A percentile compares a stretch with the other conserved stretches of the same genome.
Conservation (phyloP, 2,888 invertebrate genomes). For the Netelia inedita region DNA sequence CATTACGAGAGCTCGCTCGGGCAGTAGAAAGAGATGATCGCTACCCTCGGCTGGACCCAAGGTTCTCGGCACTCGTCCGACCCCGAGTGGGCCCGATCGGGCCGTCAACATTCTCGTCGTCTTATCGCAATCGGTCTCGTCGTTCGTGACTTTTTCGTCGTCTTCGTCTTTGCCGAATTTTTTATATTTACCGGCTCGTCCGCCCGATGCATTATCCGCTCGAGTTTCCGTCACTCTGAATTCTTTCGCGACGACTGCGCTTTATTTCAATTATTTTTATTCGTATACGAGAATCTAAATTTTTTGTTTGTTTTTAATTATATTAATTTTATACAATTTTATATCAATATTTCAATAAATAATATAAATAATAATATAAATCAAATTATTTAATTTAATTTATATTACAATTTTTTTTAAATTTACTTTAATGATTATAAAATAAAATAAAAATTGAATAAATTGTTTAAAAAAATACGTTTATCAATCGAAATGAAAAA, state of each 20-base stretch:
- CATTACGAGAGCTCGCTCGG: constrained; percentile 86
- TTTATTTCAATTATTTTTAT: constrained; percentile 1
- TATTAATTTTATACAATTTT: too few relatives aligned
- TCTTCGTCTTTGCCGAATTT: not conserved
- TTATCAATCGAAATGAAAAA: too few relatives aligned
- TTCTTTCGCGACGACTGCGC: constrained; percentile 24
- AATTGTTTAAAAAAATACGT: too few relatives aligned
- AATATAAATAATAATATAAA: too few relatives aligned
- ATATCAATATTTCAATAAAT: too few relatives aligned
- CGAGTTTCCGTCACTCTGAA: constrained; percentile 74
- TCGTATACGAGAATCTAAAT: not conserved
- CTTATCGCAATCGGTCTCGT: constrained; percentile 51
- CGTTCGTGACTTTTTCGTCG: constrained; percentile 4
- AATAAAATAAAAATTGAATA: too few relatives aligned
- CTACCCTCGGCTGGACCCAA: constrained; percentile 86
- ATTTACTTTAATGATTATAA: too few relatives aligned
- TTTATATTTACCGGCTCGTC: not conserved
- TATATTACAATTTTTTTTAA: too few relatives aligned
- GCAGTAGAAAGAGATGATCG: constrained; percentile 87
- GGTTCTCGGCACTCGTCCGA: constrained; percentile 81
- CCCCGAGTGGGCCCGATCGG: constrained; percentile 81
- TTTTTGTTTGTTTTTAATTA: not conserved
- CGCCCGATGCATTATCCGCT: constrained; percentile 73
- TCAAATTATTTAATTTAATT: too few relatives aligned
- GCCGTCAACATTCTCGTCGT: constrained; percentile 79